Evolutionary conservation across 2,888 invertebrate species (phyloP).

Genomic region (Plemyria rubiginata): DNA sequence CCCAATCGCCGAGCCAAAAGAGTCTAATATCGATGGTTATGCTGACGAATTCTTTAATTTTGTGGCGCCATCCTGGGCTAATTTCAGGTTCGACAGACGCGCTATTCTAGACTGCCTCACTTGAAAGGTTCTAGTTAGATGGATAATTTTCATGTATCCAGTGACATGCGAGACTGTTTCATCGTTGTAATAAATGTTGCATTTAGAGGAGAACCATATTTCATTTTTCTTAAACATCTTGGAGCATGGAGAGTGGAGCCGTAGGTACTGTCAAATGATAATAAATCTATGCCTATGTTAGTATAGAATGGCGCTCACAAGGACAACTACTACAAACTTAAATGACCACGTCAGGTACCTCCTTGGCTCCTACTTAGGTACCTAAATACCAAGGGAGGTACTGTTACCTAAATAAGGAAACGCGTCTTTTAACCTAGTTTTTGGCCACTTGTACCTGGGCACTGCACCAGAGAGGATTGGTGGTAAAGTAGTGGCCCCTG

Average conservation of each 20-base stretch:
- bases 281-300: no score
- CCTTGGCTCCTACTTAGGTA: no score
- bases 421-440: no score
- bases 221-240: constrained; percentile 8
- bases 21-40: constrained; percentile 39
- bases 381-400: no score
- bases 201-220: constrained; percentile 25
- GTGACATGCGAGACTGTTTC: constrained; percentile 29
- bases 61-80: constrained; percentile 86
- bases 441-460: no score
- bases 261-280: no score
- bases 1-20: constrained; percentile 46
- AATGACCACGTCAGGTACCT: no score
- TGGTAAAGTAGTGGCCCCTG: no score
- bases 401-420: no score
- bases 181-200: constrained; percentile 35
- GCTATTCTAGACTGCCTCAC: constrained; percentile 82
- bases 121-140: constrained; percentile 47
- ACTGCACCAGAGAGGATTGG: no score
- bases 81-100: constrained; percentile 87
- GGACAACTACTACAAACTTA: no score
- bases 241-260: no score
- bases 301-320: background rate
- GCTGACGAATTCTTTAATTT: constrained; percentile 70
- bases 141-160: constrained; percentile 15